Evolutionary conservation across 1,140 invertebrate species (phyloP).

Genomic region (Ceratoteleas bidentatus): DNA sequence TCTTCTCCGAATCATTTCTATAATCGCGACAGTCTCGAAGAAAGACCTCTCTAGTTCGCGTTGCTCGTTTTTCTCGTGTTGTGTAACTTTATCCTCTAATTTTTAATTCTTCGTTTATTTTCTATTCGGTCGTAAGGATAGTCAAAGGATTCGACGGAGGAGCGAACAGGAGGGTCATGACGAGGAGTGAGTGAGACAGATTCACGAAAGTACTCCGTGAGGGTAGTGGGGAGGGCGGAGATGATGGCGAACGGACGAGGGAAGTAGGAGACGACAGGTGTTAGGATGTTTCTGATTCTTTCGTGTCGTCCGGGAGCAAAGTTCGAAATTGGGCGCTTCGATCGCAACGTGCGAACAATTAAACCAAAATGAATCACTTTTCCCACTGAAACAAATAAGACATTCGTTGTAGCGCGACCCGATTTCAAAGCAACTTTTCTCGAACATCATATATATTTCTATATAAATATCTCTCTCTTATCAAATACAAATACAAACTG

Average conservation of each 20-base stretch:
- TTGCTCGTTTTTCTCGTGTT: conserved; percentile 49
- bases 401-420: conserved; percentile 54
- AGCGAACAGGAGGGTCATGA: conserved; percentile 24
- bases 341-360: conserved; percentile 56
- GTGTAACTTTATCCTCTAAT: conserved; percentile 34
- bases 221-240: too few species aligned
- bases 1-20: conserved; percentile 35
- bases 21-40: conserved; percentile 46
- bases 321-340: conserved; percentile 66
- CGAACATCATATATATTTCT: conserved; percentile 57
- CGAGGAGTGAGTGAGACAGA: too few species aligned
- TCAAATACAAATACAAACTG: conserved; percentile 51
- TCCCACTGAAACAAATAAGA: conserved; percentile 42
- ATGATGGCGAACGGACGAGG: conserved; percentile 57
- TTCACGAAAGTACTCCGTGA: conserved; percentile 49
- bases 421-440: conserved; percentile 46
- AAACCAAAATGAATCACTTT: conserved; percentile 47
- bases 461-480: conserved; percentile 56
- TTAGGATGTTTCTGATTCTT: conserved; percentile 60
- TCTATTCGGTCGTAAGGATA: conserved; percentile 60
- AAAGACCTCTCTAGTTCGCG: conserved; percentile 53
- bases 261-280: conserved; percentile 70
- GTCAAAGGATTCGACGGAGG: conserved; percentile 49
- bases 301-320: conserved; percentile 72
- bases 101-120: conserved; percentile 53